Evolutionary conservation across 2,888 invertebrate genomes (phyloP).

Genomic region (Campopleginae sp.): DNA sequence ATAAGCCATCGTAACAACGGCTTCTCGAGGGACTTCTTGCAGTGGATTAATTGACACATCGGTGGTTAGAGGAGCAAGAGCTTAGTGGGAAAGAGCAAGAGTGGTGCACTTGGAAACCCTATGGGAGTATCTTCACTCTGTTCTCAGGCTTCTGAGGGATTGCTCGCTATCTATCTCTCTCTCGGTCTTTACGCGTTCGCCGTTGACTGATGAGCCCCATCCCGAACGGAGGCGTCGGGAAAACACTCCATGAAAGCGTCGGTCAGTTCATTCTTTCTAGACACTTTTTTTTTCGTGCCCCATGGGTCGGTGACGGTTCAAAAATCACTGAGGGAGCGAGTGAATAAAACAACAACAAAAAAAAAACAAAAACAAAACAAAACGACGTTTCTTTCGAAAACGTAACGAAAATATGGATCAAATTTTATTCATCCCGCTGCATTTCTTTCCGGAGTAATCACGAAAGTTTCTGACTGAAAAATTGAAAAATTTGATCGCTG

Average conservation of each 20-base stretch:
- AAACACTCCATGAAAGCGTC: constrained; percentile 78
- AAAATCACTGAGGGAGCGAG: constrained; percentile 45
- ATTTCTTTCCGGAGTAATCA: background rate
- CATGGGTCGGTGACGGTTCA: constrained; percentile 60
- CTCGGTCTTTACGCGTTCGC: constrained; percentile 63
- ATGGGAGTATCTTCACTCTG: constrained; percentile 44
- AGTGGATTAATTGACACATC: constrained; percentile 84
- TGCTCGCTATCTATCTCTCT: constrained; percentile 68
- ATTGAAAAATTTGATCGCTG: background rate
- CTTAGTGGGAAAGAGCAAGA: constrained; percentile 70
- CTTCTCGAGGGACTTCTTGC: constrained; percentile 62
- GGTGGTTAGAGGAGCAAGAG: constrained; percentile 70
- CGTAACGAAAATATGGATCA: background rate
- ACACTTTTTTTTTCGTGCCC: constrained; percentile 55
- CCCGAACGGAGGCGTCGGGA: constrained; percentile 79
- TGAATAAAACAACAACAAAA: too few relatives aligned
- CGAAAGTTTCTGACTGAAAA: background rate
- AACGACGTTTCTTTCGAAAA: background rate
- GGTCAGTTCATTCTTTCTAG: constrained; percentile 65
- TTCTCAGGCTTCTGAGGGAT: constrained; percentile 57
- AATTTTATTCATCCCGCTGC: background rate
- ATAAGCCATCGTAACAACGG: constrained; percentile 70
- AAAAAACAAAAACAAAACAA: constrained; percentile 34
- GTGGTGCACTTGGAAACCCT: constrained; percentile 62
- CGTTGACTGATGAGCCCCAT: constrained; percentile 83